These are phyloP conservation scores for Acrocephalus scirpaceus DNA, from an alignment of 2,797 vertebrate genomes.

Conservation along the genomic window DNA sequence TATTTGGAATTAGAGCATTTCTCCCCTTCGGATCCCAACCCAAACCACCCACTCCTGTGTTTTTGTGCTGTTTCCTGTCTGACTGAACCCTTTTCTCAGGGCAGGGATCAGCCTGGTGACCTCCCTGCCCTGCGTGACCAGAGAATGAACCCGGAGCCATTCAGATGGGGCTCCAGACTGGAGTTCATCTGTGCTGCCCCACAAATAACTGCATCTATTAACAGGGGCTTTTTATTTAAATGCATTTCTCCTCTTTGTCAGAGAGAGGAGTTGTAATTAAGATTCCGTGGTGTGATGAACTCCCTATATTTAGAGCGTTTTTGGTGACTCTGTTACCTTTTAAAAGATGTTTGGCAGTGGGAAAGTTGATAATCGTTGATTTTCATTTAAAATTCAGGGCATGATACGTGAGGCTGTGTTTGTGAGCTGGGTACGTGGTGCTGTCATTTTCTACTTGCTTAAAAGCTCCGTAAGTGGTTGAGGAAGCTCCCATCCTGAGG, in stretches of 20 bases:
- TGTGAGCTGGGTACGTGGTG: neutral
- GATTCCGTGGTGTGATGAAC: neutral
- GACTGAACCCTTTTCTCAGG: neutral
- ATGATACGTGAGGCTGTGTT: neutral
- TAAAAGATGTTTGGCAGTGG: neutral
- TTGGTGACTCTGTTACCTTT: neutral
- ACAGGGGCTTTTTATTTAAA: neutral
- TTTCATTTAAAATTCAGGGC: constrained; percentile 20
- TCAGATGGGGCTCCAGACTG: neutral
- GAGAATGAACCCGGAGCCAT: constrained; percentile 43
- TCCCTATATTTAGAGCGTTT: neutral
- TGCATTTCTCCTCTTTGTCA: neutral
- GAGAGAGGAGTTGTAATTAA: neutral
- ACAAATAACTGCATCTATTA: neutral
- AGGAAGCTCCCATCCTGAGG: constrained; percentile 1
- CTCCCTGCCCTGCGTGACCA: constrained; percentile 14
- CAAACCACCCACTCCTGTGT: neutral
- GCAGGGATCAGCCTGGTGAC: neutral
- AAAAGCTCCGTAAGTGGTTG: constrained; percentile 19
- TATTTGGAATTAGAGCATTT: neutral
- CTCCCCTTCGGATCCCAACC: neutral
- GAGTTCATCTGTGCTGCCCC: neutral
- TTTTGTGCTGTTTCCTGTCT: neutral
- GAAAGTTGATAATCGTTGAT: neutral
- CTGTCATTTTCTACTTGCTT: neutral